Base-by-base conservation (phyloP, 1,140 invertebrate genomes). In the Octopus bimaculoides region DNA sequence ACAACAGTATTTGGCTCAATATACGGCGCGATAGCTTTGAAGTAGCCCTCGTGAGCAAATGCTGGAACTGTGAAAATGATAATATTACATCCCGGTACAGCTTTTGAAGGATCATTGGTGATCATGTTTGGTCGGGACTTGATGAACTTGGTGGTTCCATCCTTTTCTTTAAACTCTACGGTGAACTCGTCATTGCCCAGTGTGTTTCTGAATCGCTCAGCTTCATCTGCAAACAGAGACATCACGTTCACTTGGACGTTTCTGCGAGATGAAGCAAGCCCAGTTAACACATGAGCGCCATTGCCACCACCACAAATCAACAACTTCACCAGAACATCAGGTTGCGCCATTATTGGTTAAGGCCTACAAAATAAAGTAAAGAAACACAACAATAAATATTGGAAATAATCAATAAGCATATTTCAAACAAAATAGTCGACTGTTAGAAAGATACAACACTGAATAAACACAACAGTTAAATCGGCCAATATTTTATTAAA, bases 271-370 rank as follows among this genome's bases (percentile, higher is more conserved):
- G 87, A 81, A 2, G 87, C 83, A 10, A 85, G 81, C 9, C 86
- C 87, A 0, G 85, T 85, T 52, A 86, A 55, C 0, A 82, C 82
- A 71, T 88, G 87, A 4, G 87, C 86, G 12, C 83, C 85, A 78
- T 85, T 86, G 4, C 85, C 86, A 5, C 85, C 86, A 8, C 87
- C 87, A 78, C 87, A 87, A 2, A 88, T 80, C 2, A 84, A 52
- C 82, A 88, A 69, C 84, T 87, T 75, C 88, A 89, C 80, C 53
- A 78, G 9, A 83, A 83, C 54, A 81, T 80, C 1, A 78, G 85
- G 66, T 84, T 88, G 14, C 77, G 86, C 54, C 85, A 88, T 12
- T 77, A 82, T 41, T 89, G 88, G 89, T 82, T 84, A 41, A 41
- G 26, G 26, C 26, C 26, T 41, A 41, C 26, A 41, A 41, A 41